Base-by-base conservation (phyloP, 2,113 vertebrate genomes). In the Rhabdomys dilectus region DNA sequence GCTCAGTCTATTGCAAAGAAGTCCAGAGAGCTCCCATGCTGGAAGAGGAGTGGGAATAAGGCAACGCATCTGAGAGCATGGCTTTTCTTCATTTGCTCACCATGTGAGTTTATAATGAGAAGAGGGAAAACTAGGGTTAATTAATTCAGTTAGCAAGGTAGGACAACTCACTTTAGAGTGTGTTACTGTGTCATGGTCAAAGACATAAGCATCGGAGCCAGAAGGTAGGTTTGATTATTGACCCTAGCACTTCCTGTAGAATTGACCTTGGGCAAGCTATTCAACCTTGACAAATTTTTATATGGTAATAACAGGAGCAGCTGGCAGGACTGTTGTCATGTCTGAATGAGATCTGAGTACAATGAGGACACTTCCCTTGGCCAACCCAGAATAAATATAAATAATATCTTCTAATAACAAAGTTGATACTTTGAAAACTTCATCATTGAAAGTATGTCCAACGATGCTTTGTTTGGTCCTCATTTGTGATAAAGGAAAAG, bases 311-410 rank as follows among this genome's bases (percentile, higher is more conserved):
- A 62, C 0, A 16, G 9, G 82, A 62, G 5, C 21, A 8, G 64
- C 19, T 51, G 34, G 72, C 17, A 77, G 66, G 39, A 22, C 10
- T 29, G 7, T n/a, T 48, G 13, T 36, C 19, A 58, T 17, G 24
- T 26, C 75, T 45, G 48, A 82, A 75, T 89, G 73, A 82, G 66
- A 34, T 26, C 81, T n/a, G 5, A 81, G 29, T 2, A 53, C 21
- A 51, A n/a, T 8, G 42, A 95, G 4, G 7, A 16, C 4, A 24
- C 45, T 17, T 21, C 53, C 26, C 92, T 29, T 62, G 92, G 78
- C 42, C 39, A 94, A 39, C 78, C 85, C 60, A 84, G 84, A 92
- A 90, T 75, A 88, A 93, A 91, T 72, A 29, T 42, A 88, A 95
- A 91, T 76, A 29, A 34, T 88, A 75, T 29, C 39, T 66, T 96